Conservation (phyloP, 2,113 vertebrate genomes). For the Cacatua alba region DNA sequence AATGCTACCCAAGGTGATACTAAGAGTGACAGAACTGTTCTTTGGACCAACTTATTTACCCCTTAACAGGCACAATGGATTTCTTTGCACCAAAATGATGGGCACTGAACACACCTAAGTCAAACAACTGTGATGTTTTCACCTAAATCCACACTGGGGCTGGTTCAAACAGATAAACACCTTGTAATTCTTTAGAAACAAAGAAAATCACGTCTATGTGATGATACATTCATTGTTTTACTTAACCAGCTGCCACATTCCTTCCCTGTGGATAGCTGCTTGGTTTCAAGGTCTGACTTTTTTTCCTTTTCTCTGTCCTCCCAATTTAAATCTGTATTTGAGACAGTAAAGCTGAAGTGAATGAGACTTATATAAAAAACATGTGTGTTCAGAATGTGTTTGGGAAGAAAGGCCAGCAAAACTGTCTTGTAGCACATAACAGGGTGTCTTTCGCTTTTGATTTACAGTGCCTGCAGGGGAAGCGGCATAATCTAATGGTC, state of each 20-base stretch:
- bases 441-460: slow-evolving; percentile 42
- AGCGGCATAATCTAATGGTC: slow-evolving; percentile 15
- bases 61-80: rapidly evolving
- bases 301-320: neutral
- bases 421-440: slow-evolving; percentile 22
- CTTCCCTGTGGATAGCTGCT: neutral
- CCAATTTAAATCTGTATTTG: slow-evolving; percentile 19
- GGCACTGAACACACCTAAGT: neutral
- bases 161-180: neutral
- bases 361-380: slow-evolving; percentile 7
- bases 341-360: slow-evolving; percentile 15
- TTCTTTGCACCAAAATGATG: neutral
- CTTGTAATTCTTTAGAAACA: neutral
- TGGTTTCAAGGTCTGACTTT: neutral
- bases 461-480: slow-evolving; percentile 1
- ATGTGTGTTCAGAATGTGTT: slow-evolving; percentile 46
- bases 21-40: neutral
- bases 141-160: neutral
- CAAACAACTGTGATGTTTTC: neutral
- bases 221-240: neutral
- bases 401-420: slow-evolving; percentile 43
- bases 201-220: neutral
- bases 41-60: neutral
- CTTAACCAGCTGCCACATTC: neutral
- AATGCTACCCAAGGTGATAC: neutral